Percentiles rank a stretch among this genome's conserved stretches.
These are phyloP conservation scores for Plagiodera versicolora DNA, from an alignment of 2,888 invertebrate genomes.

Conservation along the genomic window DNA sequence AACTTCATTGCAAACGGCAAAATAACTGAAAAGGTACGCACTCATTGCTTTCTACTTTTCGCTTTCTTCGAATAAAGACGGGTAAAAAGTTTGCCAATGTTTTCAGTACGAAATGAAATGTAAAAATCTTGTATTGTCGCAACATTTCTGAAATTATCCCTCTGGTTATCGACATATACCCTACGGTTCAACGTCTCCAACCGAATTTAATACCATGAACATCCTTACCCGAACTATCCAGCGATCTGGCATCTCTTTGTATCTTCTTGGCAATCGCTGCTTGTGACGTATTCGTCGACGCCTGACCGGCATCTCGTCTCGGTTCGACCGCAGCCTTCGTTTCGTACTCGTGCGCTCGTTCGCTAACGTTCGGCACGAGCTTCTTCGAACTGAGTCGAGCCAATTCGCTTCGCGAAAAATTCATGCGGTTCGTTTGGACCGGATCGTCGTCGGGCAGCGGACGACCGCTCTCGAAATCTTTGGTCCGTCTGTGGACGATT, in stretches of 20 bases:
- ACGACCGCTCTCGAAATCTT: constrained; percentile 71
- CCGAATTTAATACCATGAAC: no score
- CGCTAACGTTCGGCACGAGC: constrained; percentile 74
- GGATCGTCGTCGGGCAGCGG: constrained; percentile 60
- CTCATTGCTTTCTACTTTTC: no score
- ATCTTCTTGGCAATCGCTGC: constrained; percentile 43
- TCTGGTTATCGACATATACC: no score
- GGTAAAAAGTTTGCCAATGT: no score
- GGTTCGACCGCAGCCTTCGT: constrained; percentile 55
- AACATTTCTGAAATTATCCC: no score
- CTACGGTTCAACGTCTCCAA: no score
- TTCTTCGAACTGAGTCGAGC: constrained; percentile 65
- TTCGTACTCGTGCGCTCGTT: constrained; percentile 73
- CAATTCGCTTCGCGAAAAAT: constrained; percentile 69
- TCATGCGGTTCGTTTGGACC: constrained; percentile 64
- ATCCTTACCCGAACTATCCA: constrained; percentile 58
- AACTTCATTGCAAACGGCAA: no score
- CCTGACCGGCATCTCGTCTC: constrained; percentile 43
- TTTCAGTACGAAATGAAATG: no score
- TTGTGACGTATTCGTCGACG: constrained; percentile 39
- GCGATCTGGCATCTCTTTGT: constrained; percentile 59
- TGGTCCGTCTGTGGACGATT: constrained; percentile 72
- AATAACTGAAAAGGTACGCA: no score
- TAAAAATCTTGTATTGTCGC: no score
- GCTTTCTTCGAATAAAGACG: no score